Conservation (phyloP, 1,140 invertebrate species). For the Habropoda laboriosa region DNA sequence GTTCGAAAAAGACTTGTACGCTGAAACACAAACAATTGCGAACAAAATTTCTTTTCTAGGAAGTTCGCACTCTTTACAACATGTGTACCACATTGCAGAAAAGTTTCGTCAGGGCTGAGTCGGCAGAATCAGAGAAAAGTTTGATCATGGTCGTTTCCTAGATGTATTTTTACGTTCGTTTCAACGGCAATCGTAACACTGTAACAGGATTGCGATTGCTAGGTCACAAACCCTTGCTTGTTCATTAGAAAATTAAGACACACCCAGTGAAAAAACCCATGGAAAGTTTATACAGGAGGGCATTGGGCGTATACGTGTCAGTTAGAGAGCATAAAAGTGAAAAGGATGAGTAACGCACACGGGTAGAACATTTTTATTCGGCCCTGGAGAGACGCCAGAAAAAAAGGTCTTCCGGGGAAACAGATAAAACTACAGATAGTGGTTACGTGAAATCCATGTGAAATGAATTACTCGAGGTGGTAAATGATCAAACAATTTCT, state of each 20-base stretch:
- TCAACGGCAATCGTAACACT: too few relatives aligned
- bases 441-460: slow-evolving; percentile 21
- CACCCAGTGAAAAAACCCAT: not conserved
- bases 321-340: slow-evolving; percentile 9
- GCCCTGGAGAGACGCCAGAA: slow-evolving; percentile 10
- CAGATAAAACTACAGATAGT: slow-evolving; percentile 10
- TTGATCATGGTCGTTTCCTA: not conserved
- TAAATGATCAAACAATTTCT: not conserved
- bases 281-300: slow-evolving; percentile 17
- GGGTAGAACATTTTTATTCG: slow-evolving; percentile 42
- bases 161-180: not conserved
- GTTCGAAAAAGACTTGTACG: too few relatives aligned
- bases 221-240: not conserved
- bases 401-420: slow-evolving; percentile 13
- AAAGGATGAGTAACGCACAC: slow-evolving; percentile 7
- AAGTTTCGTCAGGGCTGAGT: not conserved
- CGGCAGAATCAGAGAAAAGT: not conserved
- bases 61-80: not conserved
- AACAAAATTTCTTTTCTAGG: too few relatives aligned
- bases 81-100: too few relatives aligned
- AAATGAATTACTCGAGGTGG: slow-evolving; percentile 12
- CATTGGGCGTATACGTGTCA: slow-evolving; percentile 18
- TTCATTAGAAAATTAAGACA: not conserved
- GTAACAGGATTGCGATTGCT: not conserved
- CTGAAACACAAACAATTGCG: too few relatives aligned